phyloP scores from a whole-genome alignment of 2,888 invertebrate species.

The Nudaria mundana region DNA sequence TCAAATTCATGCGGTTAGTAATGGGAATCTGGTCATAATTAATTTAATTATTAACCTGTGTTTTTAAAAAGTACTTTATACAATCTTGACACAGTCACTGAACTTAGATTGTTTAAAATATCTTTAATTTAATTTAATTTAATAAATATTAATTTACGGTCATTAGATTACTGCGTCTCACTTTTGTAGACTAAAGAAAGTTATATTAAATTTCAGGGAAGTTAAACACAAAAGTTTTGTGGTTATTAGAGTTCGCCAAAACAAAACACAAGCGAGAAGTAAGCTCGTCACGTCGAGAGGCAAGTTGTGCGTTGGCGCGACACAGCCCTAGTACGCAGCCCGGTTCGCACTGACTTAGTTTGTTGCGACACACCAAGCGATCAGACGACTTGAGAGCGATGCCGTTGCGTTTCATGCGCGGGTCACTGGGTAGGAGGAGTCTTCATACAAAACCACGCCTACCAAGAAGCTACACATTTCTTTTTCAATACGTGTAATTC shows the following conservation, averaged over 20 bases:
- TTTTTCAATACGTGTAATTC: slow-evolving; percentile 82
- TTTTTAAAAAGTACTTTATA: no score
- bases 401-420: slow-evolving; percentile 70
- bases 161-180: slow-evolving; percentile 42
- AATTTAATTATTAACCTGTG: no score
- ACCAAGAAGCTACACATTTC: slow-evolving; percentile 81
- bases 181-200: slow-evolving; percentile 43
- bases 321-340: slow-evolving; percentile 52
- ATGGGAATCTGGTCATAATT: not conserved
- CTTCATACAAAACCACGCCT: slow-evolving; percentile 72
- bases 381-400: slow-evolving; percentile 55
- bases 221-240: slow-evolving; percentile 52
- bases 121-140: slow-evolving; percentile 39
- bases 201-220: slow-evolving; percentile 50
- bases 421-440: slow-evolving; percentile 72
- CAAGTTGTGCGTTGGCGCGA: slow-evolving; percentile 53
- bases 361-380: slow-evolving; percentile 41
- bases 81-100: slow-evolving; percentile 58
- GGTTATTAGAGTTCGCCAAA: slow-evolving; percentile 36
- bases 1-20: no score
- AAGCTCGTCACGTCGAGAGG: slow-evolving; percentile 41
- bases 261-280: slow-evolving; percentile 41
- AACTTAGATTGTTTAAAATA: slow-evolving; percentile 55
- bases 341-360: slow-evolving; percentile 53
- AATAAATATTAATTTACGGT: slow-evolving; percentile 44